Evolutionary conservation across 2,113 vertebrate species (phyloP).

Genomic region (Hylia prasina): DNA sequence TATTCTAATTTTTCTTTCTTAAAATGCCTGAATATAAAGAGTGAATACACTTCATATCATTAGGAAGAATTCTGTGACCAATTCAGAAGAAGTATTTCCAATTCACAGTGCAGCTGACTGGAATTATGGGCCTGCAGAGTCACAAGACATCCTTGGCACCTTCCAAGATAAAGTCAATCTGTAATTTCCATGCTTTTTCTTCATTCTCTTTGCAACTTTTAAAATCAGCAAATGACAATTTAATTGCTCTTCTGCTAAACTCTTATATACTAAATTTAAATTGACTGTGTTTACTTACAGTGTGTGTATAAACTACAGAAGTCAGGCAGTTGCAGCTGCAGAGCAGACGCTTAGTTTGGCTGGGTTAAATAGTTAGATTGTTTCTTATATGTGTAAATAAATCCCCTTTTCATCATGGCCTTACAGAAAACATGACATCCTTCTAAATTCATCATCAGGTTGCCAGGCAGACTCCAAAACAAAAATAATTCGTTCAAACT

Average conservation of each 20-base stretch:
- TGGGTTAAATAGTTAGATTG: neutral
- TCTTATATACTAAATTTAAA: neutral
- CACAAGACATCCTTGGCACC: neutral
- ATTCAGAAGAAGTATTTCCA: neutral
- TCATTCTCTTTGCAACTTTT: neutral
- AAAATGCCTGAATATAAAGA: neutral
- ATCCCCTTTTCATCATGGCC: neutral
- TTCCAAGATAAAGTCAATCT: neutral
- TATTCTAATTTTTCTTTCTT: neutral
- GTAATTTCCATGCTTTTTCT: neutral
- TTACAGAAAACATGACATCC: conserved; percentile 52
- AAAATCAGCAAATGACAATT: neutral
- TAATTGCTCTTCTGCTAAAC: neutral
- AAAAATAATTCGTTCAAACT: conserved; percentile 75
- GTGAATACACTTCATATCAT: neutral
- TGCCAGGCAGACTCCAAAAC: conserved; percentile 67
- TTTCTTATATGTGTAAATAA: conserved; percentile 47
- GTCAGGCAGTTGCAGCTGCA: neutral
- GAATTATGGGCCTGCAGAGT: neutral
- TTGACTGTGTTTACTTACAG: neutral
- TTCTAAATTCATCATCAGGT: conserved; percentile 66
- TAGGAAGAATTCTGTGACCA: neutral
- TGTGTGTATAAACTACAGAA: neutral
- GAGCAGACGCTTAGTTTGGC: neutral
- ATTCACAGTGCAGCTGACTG: neutral